A percentile compares a stretch with the other conserved stretches of the same genome.
These are phyloP conservation scores for Drosophila macrospina DNA, from an alignment of 2,888 invertebrate species.

Conservation along the genomic window DNA sequence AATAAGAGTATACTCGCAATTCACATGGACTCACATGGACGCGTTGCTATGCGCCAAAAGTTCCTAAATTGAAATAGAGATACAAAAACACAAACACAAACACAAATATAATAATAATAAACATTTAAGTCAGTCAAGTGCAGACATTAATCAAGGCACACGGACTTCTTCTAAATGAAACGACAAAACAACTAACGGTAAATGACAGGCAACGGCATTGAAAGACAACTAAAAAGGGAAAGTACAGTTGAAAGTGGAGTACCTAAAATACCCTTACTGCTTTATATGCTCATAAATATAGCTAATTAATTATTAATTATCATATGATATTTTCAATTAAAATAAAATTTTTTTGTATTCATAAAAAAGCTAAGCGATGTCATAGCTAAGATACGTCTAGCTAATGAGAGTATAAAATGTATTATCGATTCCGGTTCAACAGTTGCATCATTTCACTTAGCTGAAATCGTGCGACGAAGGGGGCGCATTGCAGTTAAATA, in stretches of 20 bases:
- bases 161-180: constrained; percentile 60
- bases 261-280: constrained; percentile 7
- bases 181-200: constrained; percentile 40
- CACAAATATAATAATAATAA: constrained; percentile 19
- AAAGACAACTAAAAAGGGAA: constrained; percentile 40
- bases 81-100: background rate
- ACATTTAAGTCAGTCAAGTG: constrained; percentile 70
- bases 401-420: constrained; percentile 13
- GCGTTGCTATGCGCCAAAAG: constrained; percentile 50
- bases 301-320: no score
- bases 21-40: constrained; percentile 7
- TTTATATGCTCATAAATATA: background rate
- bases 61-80: constrained; percentile 29
- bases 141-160: constrained; percentile 72
- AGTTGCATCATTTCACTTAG: constrained; percentile 80
- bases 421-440: constrained; percentile 76
- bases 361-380: background rate
- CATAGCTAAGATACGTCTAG: background rate
- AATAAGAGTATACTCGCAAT: constrained; percentile 40
- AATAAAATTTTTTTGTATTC: no score
- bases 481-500: constrained; percentile 73
- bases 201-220: constrained; percentile 59
- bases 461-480: constrained; percentile 22
- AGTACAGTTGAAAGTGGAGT: background rate
- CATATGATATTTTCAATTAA: background rate